Evolutionary conservation across 2,888 invertebrate genomes (phyloP).

Genomic region (Mesoligia furuncula): DNA sequence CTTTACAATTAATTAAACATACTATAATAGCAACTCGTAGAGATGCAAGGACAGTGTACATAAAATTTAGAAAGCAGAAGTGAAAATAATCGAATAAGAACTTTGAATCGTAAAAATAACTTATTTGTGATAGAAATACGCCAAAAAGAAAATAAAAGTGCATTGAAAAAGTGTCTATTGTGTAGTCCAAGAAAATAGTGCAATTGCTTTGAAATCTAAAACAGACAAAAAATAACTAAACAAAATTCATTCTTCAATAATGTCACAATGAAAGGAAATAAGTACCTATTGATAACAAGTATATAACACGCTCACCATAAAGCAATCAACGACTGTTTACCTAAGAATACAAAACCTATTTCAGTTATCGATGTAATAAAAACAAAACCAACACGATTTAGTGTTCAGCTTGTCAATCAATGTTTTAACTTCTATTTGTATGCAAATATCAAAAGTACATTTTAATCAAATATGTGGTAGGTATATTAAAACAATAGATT

Average conservation of each 20-base stretch:
- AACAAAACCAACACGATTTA: neutral
- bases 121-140: conserved; percentile 7
- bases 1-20: neutral
- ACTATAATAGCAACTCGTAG: neutral
- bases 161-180: conserved; percentile 26
- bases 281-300: neutral
- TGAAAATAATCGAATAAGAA: neutral
- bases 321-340: conserved; percentile 25
- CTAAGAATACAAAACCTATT: conserved; percentile 12
- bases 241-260: conserved; percentile 12
- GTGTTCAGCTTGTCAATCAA: conserved; percentile 25
- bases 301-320: conserved; percentile 37
- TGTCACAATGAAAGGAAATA: conserved; percentile 17
- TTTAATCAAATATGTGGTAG: conserved; percentile 12
- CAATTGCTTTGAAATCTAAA: conserved; percentile 10
- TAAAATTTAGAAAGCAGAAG: conserved; percentile 1
- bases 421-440: conserved; percentile 15
- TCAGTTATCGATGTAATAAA: conserved; percentile 5
- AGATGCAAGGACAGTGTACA: neutral
- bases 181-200: conserved; percentile 21
- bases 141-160: conserved; percentile 11
- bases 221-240: conserved; percentile 9
- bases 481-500: conserved; percentile 31
- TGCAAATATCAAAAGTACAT: neutral
- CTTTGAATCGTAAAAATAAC: neutral